Evolutionary conservation across 2,888 invertebrate species (phyloP).

Genomic region (Taenaris catops): DNA sequence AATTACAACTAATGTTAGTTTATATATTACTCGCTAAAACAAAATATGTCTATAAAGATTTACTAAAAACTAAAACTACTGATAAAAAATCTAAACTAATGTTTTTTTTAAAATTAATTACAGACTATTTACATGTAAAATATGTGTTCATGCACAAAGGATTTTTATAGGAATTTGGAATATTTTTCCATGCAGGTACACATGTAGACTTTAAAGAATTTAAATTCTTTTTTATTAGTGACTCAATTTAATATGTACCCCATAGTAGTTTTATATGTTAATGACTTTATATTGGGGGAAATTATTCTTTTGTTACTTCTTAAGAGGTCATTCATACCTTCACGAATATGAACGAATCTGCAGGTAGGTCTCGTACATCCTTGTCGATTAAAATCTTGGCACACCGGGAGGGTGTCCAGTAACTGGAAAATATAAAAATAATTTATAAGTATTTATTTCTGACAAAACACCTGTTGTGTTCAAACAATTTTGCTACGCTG

Average conservation of each 20-base stretch:
- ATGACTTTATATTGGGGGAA: no score
- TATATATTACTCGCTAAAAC: conserved; percentile 1
- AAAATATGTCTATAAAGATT: conserved; percentile 5
- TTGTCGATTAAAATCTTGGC: conserved; percentile 99
- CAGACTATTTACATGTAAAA: conserved; percentile 15
- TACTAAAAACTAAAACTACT: conserved; percentile 17
- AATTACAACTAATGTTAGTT: conserved; percentile 5
- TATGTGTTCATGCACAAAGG: conserved; percentile 21
- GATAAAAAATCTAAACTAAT: conserved; percentile 19
- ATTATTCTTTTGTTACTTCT: no score
- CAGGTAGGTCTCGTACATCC: conserved; percentile 97
- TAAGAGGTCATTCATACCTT: conserved; percentile 85
- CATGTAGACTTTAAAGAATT: conserved; percentile 1
- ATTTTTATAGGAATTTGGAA: conserved; percentile 18
- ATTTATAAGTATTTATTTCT: conserved; percentile 43
- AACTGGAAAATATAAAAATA: conserved; percentile 87
- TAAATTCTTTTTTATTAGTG: conserved; percentile 1
- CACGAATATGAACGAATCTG: conserved; percentile 98
- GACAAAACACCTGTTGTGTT: conserved; percentile 31
- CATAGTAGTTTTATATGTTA: no score
- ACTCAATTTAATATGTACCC: not conserved
- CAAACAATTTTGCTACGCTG: conserved; percentile 34
- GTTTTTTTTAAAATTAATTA: conserved; percentile 4
- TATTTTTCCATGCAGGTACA: conserved; percentile 16
- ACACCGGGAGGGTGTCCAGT: conserved; percentile 99